These are phyloP conservation scores for Solen grandis DNA, from an alignment of 1,140 invertebrate species.

Conservation along the genomic window DNA sequence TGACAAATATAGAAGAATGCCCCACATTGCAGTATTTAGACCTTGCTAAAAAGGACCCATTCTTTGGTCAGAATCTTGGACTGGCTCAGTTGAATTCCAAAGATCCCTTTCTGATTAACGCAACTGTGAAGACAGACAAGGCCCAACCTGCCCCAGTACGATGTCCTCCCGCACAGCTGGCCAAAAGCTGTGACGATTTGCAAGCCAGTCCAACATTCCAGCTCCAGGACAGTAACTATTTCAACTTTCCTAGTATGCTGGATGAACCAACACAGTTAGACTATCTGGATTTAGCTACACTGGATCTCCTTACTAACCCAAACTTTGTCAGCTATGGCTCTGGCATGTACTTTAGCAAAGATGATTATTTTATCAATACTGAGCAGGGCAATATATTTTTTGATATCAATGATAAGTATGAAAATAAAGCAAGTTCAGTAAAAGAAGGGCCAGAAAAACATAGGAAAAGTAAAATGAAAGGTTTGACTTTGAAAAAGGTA, in stretches of 20 bases:
- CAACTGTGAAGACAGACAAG: slow-evolving; percentile 10
- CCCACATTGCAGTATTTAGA: slow-evolving; percentile 27
- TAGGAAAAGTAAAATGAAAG: not conserved
- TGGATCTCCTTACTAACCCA: slow-evolving; percentile 53
- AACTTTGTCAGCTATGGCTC: slow-evolving; percentile 11
- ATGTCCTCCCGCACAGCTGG: slow-evolving; percentile 4
- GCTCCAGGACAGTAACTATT: slow-evolving; percentile 45
- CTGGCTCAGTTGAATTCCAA: slow-evolving; percentile 32
- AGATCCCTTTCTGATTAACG: slow-evolving; percentile 53
- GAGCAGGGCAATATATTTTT: too few species aligned
- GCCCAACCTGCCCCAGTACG: not conserved
- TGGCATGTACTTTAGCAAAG: not conserved
- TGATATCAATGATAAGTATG: too few species aligned
- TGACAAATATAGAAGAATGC: slow-evolving; percentile 39
- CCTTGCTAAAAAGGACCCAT: slow-evolving; percentile 50
- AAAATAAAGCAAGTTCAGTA: too few species aligned
- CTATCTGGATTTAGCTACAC: slow-evolving; percentile 48
- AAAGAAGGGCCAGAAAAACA: too few species aligned
- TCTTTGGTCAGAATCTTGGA: slow-evolving; percentile 33
- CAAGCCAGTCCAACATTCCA: slow-evolving; percentile 22
- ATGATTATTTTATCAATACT: too few species aligned
- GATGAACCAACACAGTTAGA: slow-evolving; percentile 53
- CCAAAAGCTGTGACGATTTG: slow-evolving; percentile 39
- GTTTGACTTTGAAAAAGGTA: not conserved
- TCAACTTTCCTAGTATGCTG: slow-evolving; percentile 49